Base-by-base conservation (phyloP, 2,888 invertebrate genomes). In the Polydrusus tereticollis region DNA sequence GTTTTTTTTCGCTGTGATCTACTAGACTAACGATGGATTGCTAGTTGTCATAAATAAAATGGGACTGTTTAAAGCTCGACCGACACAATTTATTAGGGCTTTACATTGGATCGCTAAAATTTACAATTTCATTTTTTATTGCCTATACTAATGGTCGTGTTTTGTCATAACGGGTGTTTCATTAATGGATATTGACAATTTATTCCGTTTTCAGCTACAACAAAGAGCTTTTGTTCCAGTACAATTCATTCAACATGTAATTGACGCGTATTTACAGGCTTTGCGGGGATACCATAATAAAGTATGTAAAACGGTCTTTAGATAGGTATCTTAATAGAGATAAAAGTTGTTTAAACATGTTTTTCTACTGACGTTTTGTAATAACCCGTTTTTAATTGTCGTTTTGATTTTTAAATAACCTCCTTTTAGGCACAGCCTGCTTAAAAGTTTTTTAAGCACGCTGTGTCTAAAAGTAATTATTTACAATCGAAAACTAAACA, bases 1-100 rank as follows among this genome's bases (percentile, higher is more conserved):
- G 3, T 26, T 26, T 5, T 26, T 26, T 26, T 26, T 26, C 7
- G 26, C 7, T 26, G 26, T 26, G 7, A 26, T 26, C 26, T 7
- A 7, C n/a, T n/a, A n/a, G 26, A 36, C 12, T 36, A 12, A 36
- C 36, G 36, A 36, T 5, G 10, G 4, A 8, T 36, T 8, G 16
- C 41, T 14, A 16, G 3, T 41, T 41, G 14, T 7, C 7, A 38
- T 38, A 4, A 38, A 38, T 38, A n/a, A 38, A 38, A 3, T 38
- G 38, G 3, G 4, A 26, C n/a, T 38, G n/a, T 38, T 8, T 38
- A n/a, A 41, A 41, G 3, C 16, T 14, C 23, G 10, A 23, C 23
- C 23, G 23, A 47, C 47, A n/a, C 23, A 47, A 47, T 47, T 47
- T 47, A 47, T 47, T 47, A 23, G 21, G 47, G 47, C n/a, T 47